These are phyloP conservation scores for Lacerta agilis DNA, from an alignment of 2,797 vertebrate species.

Conservation along the genomic window DNA sequence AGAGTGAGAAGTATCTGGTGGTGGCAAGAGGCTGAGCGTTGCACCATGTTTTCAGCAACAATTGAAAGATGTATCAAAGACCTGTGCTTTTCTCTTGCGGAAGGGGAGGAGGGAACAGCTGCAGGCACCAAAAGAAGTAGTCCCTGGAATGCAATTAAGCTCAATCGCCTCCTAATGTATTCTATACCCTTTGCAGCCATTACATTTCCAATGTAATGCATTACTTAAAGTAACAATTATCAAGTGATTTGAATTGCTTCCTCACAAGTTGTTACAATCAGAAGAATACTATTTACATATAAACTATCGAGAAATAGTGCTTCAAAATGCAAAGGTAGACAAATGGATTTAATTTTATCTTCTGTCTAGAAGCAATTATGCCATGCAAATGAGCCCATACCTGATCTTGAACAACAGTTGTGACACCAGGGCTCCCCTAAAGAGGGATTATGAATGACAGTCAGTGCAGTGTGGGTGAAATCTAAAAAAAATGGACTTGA, in stretches of 20 bases:
- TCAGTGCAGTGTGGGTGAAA: background rate
- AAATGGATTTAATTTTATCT: slow-evolving; percentile 43
- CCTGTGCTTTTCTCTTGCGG: slow-evolving; percentile 43
- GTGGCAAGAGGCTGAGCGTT: slow-evolving; percentile 45
- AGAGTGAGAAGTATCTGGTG: slow-evolving; percentile 48
- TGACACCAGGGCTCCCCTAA: slow-evolving; percentile 8
- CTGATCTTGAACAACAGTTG: slow-evolving; percentile 18
- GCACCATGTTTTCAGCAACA: slow-evolving; percentile 48
- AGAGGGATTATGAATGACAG: slow-evolving; percentile 13
- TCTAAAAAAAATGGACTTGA: background rate
- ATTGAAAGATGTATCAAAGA: slow-evolving; percentile 59
- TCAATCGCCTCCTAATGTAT: slow-evolving; percentile 65
- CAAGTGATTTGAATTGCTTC: slow-evolving; percentile 60
- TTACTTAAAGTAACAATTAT: slow-evolving; percentile 71
- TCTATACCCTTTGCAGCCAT: slow-evolving; percentile 58
- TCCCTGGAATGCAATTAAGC: slow-evolving; percentile 69
- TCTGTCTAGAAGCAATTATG: slow-evolving; percentile 38
- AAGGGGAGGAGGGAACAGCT: slow-evolving; percentile 47
- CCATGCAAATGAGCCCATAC: slow-evolving; percentile 38
- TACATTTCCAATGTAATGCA: slow-evolving; percentile 61
- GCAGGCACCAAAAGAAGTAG: slow-evolving; percentile 53
- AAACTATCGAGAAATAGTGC: slow-evolving; percentile 36
- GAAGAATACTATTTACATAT: slow-evolving; percentile 58
- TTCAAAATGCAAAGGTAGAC: slow-evolving; percentile 44
- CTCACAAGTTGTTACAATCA: slow-evolving; percentile 42